Evolutionary conservation across 2,113 vertebrate genomes (phyloP).

Genomic region (Phaethornis superciliosus): DNA sequence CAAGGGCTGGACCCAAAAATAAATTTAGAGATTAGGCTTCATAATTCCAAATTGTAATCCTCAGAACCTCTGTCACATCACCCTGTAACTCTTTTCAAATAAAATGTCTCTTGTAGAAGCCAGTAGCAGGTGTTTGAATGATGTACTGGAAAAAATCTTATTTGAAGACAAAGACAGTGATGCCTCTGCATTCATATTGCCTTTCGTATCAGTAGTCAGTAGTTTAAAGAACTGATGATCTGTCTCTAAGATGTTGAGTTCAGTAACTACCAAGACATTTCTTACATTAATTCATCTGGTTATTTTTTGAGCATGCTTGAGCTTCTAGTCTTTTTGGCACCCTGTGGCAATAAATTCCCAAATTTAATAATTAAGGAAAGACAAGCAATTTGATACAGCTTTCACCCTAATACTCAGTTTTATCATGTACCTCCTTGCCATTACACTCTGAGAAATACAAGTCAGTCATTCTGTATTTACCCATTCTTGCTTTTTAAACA

Average conservation of each 20-base stretch:
- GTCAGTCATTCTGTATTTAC: not conserved
- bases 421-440: not conserved
- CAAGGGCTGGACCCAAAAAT: not conserved
- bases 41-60: not conserved
- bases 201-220: not conserved
- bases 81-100: not conserved
- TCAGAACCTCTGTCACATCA: not conserved
- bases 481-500: not conserved
- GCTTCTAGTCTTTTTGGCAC: not conserved
- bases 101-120: not conserved
- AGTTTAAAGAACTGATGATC: not conserved
- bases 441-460: not conserved
- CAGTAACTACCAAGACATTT: not conserved
- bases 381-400: not conserved
- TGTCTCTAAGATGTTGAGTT: not conserved
- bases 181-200: not conserved
- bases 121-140: not conserved
- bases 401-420: not conserved
- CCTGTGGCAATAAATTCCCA: not conserved
- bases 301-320: not conserved
- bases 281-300: not conserved
- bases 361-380: not conserved
- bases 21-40: not conserved
- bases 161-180: not conserved
- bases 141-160: not conserved